Evolutionary conservation across 2,797 vertebrate species (phyloP).

Genomic region (Tokudaia tokunoshimensis): DNA sequence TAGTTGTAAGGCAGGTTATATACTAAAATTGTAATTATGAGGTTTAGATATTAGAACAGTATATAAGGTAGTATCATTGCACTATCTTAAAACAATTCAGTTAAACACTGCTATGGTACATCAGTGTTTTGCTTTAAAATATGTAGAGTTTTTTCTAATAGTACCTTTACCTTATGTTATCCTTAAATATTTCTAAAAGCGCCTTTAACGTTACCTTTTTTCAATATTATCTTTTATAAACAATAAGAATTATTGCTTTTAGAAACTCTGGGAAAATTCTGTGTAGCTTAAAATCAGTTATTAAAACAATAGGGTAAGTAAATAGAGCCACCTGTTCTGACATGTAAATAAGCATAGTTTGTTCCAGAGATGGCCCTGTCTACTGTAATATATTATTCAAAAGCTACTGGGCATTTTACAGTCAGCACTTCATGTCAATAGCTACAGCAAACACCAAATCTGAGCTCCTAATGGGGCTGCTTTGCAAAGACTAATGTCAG

Average conservation of each 20-base stretch:
- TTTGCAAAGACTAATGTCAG: background rate
- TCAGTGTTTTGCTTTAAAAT: slow-evolving; percentile 83
- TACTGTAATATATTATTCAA: slow-evolving; percentile 28
- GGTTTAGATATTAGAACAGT: slow-evolving; percentile 78
- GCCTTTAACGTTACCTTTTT: slow-evolving; percentile 81
- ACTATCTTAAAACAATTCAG: slow-evolving; percentile 73
- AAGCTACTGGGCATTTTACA: slow-evolving; percentile 49
- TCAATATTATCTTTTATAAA: slow-evolving; percentile 80
- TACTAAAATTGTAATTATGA: slow-evolving; percentile 85
- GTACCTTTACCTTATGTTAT: slow-evolving; percentile 80
- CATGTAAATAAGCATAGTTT: slow-evolving; percentile 59
- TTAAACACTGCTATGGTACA: slow-evolving; percentile 73
- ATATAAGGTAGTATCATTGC: slow-evolving; percentile 76
- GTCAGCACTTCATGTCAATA: background rate
- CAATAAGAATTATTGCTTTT: slow-evolving; percentile 81
- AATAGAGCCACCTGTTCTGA: slow-evolving; percentile 39
- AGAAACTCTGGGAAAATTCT: slow-evolving; percentile 79
- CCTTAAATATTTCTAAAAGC: slow-evolving; percentile 84
- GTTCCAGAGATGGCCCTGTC: slow-evolving; percentile 57
- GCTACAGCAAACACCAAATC: slow-evolving; percentile 68
- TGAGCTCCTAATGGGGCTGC: background rate
- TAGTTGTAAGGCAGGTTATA: slow-evolving; percentile 87
- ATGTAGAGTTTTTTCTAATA: slow-evolving; percentile 79
- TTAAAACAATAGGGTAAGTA: slow-evolving; percentile 63
- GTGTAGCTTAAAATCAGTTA: slow-evolving; percentile 70